phyloP scores from a whole-genome alignment of 2,888 invertebrate genomes.

The Mayetiola destructor region DNA sequence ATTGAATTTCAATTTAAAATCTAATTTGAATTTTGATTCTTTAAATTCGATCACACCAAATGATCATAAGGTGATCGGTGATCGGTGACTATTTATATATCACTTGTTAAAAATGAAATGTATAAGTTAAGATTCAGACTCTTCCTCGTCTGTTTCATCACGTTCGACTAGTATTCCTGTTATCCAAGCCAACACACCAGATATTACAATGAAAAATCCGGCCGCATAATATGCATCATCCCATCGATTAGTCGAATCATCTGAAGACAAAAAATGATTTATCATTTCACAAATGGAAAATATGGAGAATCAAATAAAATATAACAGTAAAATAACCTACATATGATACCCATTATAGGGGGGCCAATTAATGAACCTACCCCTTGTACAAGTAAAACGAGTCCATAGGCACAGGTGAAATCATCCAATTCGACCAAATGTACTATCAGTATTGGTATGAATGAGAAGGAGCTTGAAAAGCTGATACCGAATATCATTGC shows the following conservation, averaged over 20 bases:
- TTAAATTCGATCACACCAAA: too few relatives aligned
- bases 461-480: constrained; percentile 82
- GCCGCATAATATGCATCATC: constrained; percentile 67
- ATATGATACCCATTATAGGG: constrained; percentile 61
- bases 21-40: too few relatives aligned
- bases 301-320: constrained; percentile 24
- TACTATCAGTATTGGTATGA: constrained; percentile 79
- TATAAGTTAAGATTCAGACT: too few relatives aligned
- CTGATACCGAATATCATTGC: constrained; percentile 70
- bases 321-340: not conserved
- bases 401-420: constrained; percentile 84
- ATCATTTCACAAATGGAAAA: constrained; percentile 14
- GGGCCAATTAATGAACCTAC: constrained; percentile 86
- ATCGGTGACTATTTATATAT: too few relatives aligned
- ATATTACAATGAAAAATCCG: constrained; percentile 65
- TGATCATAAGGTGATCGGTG: too few relatives aligned
- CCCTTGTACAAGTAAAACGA: constrained; percentile 79
- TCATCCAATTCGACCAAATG: constrained; percentile 78
- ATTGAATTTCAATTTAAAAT: too few relatives aligned
- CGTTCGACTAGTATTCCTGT: constrained; percentile 31
- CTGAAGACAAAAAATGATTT: not conserved
- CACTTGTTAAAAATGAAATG: too few relatives aligned
- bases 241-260: constrained; percentile 38
- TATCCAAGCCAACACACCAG: constrained; percentile 42
- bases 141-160: too few relatives aligned